Conservation (phyloP, 1,140 invertebrate species). For the Onthophagus taurus region DNA sequence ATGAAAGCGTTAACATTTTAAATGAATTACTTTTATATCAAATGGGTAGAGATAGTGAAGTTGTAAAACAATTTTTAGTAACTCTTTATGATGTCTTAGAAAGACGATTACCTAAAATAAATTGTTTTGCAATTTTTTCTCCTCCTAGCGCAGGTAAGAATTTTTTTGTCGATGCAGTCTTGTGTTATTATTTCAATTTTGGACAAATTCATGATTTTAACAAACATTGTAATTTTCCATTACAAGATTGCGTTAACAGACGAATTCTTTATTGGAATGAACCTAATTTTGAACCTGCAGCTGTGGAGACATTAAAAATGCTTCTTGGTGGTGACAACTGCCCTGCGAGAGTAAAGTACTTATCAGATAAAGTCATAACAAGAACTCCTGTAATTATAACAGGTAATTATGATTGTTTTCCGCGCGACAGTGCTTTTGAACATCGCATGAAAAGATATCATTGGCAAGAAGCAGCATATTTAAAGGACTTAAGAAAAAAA, state of each 20-base stretch:
- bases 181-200: background rate
- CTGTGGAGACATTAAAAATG: background rate
- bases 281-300: background rate
- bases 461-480: too few relatives aligned
- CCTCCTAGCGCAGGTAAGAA: background rate
- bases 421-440: background rate
- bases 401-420: background rate
- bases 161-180: background rate
- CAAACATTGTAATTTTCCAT: background rate
- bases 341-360: background rate
- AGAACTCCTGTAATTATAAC: conserved; percentile 1
- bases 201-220: conserved; percentile 4
- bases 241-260: conserved; percentile 1
- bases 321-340: background rate
- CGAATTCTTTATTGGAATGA: conserved; percentile 3
- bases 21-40: background rate
- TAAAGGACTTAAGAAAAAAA: too few relatives aligned
- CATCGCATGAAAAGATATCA: too few relatives aligned
- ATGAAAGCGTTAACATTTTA: background rate
- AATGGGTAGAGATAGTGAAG: background rate
- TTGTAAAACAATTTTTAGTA: background rate
- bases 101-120: background rate
- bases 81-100: background rate
- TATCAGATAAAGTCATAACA: background rate
- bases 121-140: background rate